Conservation (phyloP, 2,888 invertebrate genomes). For the Trilocha varians region DNA sequence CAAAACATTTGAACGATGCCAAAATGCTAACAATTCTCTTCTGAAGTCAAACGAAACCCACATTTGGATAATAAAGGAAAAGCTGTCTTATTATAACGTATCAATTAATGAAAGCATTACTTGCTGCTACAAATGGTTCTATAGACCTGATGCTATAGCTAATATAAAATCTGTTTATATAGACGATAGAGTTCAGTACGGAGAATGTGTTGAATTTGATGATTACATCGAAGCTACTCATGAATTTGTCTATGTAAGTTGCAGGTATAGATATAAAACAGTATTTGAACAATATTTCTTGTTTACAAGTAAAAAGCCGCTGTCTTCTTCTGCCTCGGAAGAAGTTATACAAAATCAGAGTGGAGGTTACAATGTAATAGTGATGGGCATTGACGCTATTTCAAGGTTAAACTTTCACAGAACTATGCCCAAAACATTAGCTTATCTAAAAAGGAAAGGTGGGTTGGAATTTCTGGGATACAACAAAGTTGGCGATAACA, state of each 20-base stretch:
- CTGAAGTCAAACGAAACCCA: constrained; percentile 74
- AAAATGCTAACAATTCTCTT: constrained; percentile 62
- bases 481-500: constrained; percentile 95
- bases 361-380: constrained; percentile 76
- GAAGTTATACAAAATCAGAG: constrained; percentile 27
- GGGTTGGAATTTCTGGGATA: constrained; percentile 89
- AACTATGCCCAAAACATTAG: constrained; percentile 83
- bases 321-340: constrained; percentile 21
- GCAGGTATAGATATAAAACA: constrained; percentile 55
- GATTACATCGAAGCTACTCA: constrained; percentile 52
- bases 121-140: constrained; percentile 77
- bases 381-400: constrained; percentile 89
- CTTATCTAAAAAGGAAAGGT: constrained; percentile 74
- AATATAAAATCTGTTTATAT: constrained; percentile 53
- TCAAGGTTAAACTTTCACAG: constrained; percentile 89
- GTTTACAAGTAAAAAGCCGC: constrained; percentile 69
- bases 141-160: constrained; percentile 59
- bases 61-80: constrained; percentile 66
- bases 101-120: constrained; percentile 49
- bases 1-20: constrained; percentile 62
- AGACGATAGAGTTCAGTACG: constrained; percentile 65
- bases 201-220: constrained; percentile 63
- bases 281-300: constrained; percentile 80
- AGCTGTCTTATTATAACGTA: constrained; percentile 63
- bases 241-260: constrained; percentile 81